Conservation (phyloP, 2,113 vertebrate species). For the Fregetta grallaria region DNA sequence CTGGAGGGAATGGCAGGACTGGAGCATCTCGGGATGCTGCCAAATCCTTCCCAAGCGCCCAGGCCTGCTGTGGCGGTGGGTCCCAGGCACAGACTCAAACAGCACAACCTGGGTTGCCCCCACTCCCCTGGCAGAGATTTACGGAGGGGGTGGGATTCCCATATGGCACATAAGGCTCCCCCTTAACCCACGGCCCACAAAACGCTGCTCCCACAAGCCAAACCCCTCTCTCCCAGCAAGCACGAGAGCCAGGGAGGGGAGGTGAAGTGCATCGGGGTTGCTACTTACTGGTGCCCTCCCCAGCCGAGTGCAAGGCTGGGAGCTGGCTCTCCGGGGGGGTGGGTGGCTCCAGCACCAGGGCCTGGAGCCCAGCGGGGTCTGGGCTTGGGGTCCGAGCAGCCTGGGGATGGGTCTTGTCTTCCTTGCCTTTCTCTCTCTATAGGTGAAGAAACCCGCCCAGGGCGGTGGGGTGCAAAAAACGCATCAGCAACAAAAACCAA, state of each 20-base stretch:
- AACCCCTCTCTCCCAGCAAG: background rate
- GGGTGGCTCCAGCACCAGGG: constrained; percentile 77
- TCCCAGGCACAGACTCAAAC: background rate
- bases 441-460: constrained; percentile 67
- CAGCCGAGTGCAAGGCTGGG: constrained; percentile 79
- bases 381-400: constrained; percentile 68
- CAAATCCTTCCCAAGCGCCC: background rate
- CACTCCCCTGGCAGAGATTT: background rate
- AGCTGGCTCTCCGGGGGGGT: constrained; percentile 79
- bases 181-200: background rate
- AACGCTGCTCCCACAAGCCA: background rate
- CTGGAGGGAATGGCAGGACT: background rate
- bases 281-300: constrained; percentile 88
- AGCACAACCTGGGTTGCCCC: background rate
- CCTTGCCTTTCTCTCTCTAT: constrained; percentile 87
- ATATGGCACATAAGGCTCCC: fast-evolving
- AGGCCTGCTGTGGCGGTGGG: fast-evolving
- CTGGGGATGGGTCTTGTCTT: constrained; percentile 72
- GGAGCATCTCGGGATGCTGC: background rate
- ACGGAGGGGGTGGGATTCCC: fast-evolving
- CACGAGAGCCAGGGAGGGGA: background rate
- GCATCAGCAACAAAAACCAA: constrained; percentile 66
- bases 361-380: constrained; percentile 74
- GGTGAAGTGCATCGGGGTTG: background rate
- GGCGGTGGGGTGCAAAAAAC: constrained; percentile 54